Percentiles rank a stretch among this genome's conserved stretches.
Evolutionary conservation across 2,113 vertebrate species (phyloP).

Genomic region (Corapipo altera): DNA sequence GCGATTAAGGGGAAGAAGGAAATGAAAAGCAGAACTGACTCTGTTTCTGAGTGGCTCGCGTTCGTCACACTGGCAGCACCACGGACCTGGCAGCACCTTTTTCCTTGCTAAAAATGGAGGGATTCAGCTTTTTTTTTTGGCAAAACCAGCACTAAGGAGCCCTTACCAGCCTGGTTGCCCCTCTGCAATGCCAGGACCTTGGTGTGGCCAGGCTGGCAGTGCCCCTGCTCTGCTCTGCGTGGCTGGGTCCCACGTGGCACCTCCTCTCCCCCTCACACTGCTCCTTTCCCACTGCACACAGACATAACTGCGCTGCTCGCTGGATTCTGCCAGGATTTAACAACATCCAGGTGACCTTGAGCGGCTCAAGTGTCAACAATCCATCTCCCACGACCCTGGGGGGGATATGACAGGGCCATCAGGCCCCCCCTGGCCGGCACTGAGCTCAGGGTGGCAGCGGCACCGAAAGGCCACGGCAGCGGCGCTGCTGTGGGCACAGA

Average conservation of each 20-base stretch:
- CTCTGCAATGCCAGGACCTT: background rate
- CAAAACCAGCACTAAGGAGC: background rate
- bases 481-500: background rate
- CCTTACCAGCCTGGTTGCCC: background rate
- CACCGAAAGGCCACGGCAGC: background rate
- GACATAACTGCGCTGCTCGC: fast-evolving
- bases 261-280: background rate
- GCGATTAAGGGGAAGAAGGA: background rate
- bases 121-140: background rate
- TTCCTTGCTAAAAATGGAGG: background rate
- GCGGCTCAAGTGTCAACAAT: background rate
- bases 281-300: fast-evolving
- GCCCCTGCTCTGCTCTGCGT: fast-evolving
- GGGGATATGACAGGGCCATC: background rate
- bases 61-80: fast-evolving
- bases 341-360: background rate
- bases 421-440: background rate
- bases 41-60: background rate
- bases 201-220: background rate
- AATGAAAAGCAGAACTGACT: background rate
- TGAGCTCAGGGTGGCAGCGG: background rate
- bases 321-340: background rate
- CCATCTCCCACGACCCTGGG: fast-evolving
- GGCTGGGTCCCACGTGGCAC: background rate
- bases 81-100: fast-evolving